These are phyloP conservation scores for Semnornis frantzii DNA, from an alignment of 2,113 vertebrate genomes.

Conservation along the genomic window DNA sequence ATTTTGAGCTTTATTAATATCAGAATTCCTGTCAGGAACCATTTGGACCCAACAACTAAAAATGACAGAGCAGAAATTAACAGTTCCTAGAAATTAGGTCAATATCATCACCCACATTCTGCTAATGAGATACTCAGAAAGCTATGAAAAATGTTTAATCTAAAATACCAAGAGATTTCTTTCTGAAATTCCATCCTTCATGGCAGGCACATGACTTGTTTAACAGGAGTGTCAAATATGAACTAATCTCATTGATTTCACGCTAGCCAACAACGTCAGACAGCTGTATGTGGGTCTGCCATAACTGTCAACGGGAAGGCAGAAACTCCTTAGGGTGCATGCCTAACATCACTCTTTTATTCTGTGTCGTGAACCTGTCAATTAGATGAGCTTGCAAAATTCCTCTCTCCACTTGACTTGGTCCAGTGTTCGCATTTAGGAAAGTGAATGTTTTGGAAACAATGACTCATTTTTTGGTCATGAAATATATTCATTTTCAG, in stretches of 20 bases:
- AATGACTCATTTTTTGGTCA: neutral
- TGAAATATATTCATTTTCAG: neutral
- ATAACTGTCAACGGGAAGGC: neutral
- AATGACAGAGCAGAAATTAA: neutral
- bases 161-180: neutral
- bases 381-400: neutral
- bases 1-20: neutral
- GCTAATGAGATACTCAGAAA: neutral
- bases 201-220: neutral
- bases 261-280: neutral
- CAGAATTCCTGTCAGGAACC: neutral
- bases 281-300: neutral
- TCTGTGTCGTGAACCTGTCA: neutral
- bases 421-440: neutral
- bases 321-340: neutral
- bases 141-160: neutral
- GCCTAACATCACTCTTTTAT: neutral
- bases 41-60: neutral
- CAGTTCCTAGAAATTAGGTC: neutral
- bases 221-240: neutral
- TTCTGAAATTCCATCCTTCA: neutral
- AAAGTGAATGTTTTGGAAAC: neutral
- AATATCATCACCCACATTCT: neutral
- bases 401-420: neutral
- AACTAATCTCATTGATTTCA: neutral